Conservation (phyloP, 2,888 invertebrate genomes). For the Leucophenga montana region DNA sequence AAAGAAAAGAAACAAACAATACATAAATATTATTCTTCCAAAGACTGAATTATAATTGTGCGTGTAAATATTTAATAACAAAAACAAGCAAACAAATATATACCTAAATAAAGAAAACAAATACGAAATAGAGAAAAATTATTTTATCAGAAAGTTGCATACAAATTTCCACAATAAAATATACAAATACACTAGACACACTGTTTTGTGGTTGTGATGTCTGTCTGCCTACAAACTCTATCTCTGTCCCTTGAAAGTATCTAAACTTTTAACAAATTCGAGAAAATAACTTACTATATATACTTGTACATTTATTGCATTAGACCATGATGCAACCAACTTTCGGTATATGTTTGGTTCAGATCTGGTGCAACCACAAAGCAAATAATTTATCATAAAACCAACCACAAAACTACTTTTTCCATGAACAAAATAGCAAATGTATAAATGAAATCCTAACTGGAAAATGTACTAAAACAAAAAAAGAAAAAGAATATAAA, state of each 20-base stretch:
- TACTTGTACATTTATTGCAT: too few relatives aligned
- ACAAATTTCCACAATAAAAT: background rate
- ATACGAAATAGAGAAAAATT: constrained; percentile 18
- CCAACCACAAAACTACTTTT: constrained; percentile 11
- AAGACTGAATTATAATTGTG: constrained; percentile 70
- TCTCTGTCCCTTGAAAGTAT: background rate
- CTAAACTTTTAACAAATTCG: constrained; percentile 5
- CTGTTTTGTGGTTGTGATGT: constrained; percentile 16
- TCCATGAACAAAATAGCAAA: background rate
- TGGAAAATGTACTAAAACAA: constrained; percentile 1
- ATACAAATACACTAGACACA: background rate
- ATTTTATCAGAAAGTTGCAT: background rate
- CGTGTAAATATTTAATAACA: constrained; percentile 60
- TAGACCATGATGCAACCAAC: too few relatives aligned
- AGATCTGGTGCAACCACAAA: background rate
- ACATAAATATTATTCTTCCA: constrained; percentile 70
- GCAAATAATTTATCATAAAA: background rate
- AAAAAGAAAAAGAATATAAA: too few relatives aligned
- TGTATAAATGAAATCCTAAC: background rate
- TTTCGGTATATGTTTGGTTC: too few relatives aligned
- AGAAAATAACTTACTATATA: background rate
- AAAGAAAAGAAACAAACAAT: constrained; percentile 36
- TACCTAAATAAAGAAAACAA: constrained; percentile 38
- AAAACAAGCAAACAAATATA: constrained; percentile 31
- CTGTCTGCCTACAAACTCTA: background rate